A percentile compares a stretch with the other conserved stretches of the same genome.
Evolutionary conservation across 2,113 vertebrate genomes (phyloP).

Genomic region (Microcebus griseorufus): DNA sequence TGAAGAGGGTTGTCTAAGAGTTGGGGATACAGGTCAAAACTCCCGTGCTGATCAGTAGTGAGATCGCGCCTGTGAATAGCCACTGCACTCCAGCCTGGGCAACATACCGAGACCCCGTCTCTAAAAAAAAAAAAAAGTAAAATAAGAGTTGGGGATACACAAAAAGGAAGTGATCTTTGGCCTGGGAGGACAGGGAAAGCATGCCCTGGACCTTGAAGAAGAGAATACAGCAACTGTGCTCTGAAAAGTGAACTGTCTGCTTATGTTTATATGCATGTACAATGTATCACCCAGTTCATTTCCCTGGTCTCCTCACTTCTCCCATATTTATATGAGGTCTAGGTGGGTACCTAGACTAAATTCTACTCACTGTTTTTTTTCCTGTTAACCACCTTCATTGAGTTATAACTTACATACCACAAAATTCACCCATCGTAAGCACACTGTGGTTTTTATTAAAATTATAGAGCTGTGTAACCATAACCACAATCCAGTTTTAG

Average conservation of each 20-base stretch:
- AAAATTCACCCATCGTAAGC: not conserved
- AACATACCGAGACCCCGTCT: too few species aligned
- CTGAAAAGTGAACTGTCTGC: not conserved
- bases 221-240: not conserved
- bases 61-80: too few species aligned
- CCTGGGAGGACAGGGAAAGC: not conserved
- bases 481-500: not conserved
- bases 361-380: not conserved
- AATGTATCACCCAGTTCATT: not conserved
- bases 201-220: not conserved
- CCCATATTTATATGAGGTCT: not conserved
- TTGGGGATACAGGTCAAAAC: not conserved
- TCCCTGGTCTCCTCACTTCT: not conserved
- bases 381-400: not conserved
- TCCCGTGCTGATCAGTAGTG: too few species aligned
- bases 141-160: not conserved
- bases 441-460: not conserved
- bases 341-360: not conserved
- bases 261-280: not conserved
- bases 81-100: too few species aligned
- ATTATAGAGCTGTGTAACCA: not conserved
- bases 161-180: slow-evolving; percentile 11
- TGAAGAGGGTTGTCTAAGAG: not conserved
- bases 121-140: too few species aligned
- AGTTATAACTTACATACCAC: not conserved